Evolutionary conservation across 2,113 vertebrate genomes (phyloP).

Genomic region (Poicephalus gulielmi): DNA sequence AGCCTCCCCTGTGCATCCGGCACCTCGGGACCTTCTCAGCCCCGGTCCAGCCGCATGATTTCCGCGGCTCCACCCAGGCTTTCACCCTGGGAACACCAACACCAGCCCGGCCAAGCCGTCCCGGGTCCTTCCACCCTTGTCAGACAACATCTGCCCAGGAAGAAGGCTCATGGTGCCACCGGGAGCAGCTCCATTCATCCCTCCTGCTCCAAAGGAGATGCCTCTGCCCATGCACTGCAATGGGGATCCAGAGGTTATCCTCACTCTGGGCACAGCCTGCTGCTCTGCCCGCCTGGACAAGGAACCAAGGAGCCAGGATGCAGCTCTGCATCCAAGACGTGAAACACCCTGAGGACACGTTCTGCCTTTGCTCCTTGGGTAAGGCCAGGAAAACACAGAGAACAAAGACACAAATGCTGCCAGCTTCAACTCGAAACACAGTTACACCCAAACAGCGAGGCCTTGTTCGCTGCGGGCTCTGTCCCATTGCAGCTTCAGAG

Average conservation of each 20-base stretch:
- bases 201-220: rapidly evolving
- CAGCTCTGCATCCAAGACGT: not conserved
- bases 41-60: not conserved
- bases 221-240: not conserved
- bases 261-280: rapidly evolving
- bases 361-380: not conserved
- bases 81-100: not conserved
- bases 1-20: not conserved
- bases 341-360: not conserved
- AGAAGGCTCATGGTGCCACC: not conserved
- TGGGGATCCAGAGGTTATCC: not conserved
- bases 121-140: not conserved
- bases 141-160: not conserved
- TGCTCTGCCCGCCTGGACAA: not conserved
- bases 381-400: not conserved
- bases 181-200: not conserved
- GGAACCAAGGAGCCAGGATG: not conserved
- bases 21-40: not conserved
- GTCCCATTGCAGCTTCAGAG: not conserved
- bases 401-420: conserved; percentile 26
- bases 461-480: not conserved
- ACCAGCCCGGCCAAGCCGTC: not conserved
- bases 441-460: conserved; percentile 20
- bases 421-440: conserved; percentile 29
- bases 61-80: conserved; percentile 40